A percentile compares a stretch with the other conserved stretches of the same genome.
phyloP scores from a whole-genome alignment of 2,797 vertebrate genomes.

The Glyptemys insculpta region DNA sequence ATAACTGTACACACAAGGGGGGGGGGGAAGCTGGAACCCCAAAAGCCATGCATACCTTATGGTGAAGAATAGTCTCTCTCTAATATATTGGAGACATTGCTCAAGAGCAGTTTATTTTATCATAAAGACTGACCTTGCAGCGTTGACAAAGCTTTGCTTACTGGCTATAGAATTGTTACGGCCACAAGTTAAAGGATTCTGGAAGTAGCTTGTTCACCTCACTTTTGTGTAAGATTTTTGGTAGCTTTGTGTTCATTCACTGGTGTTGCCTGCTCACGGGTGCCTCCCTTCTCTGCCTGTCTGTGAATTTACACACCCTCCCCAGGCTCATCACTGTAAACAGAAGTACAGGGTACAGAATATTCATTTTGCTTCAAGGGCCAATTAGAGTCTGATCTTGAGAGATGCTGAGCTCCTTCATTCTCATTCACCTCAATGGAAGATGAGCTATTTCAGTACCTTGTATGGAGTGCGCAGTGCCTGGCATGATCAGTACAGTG shows the following conservation, averaged over 20 bases:
- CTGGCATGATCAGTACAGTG: background rate
- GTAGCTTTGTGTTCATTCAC: background rate
- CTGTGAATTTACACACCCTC: background rate
- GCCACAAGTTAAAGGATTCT: background rate
- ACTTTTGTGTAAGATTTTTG: background rate
- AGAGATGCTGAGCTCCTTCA: background rate
- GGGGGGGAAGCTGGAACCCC: slow-evolving; percentile 27
- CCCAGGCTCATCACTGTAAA: background rate
- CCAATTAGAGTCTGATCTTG: background rate
- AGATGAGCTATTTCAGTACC: background rate
- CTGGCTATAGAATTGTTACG: background rate
- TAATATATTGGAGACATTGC: background rate
- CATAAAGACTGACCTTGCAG: background rate
- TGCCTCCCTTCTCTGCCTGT: background rate
- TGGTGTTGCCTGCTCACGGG: background rate
- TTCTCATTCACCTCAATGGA: background rate
- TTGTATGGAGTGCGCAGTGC: background rate
- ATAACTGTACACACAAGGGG: slow-evolving; percentile 14
- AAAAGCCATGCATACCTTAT: slow-evolving; percentile 18
- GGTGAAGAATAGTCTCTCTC: background rate
- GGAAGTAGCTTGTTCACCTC: background rate
- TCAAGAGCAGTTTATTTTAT: background rate
- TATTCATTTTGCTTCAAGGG: background rate
- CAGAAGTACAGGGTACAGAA: background rate
- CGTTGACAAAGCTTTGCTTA: background rate